These are phyloP conservation scores for Drosophila meridionalis DNA, from an alignment of 2,888 invertebrate genomes.

Conservation along the genomic window DNA sequence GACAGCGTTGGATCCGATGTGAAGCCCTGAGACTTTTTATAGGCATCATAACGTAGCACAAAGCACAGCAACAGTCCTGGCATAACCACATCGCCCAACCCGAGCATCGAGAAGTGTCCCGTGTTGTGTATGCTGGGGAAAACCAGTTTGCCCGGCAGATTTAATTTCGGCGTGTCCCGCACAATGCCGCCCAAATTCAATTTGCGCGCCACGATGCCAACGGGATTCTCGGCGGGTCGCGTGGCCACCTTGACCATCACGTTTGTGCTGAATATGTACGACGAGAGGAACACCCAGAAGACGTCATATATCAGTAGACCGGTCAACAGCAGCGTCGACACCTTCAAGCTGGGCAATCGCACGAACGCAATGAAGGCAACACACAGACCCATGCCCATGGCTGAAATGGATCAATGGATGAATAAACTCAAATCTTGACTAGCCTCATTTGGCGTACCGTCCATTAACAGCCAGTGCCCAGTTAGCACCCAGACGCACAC, in stretches of 20 bases:
- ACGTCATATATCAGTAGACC: constrained; percentile 98
- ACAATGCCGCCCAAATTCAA: constrained; percentile 95
- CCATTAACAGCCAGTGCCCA: constrained; percentile 99
- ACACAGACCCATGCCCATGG: constrained; percentile 99
- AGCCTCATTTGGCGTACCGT: constrained; percentile 87
- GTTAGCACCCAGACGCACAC: constrained; percentile 99
- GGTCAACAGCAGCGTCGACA: constrained; percentile 96
- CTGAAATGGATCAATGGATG: constrained; percentile 85
- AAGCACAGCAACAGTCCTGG: constrained; percentile 97
- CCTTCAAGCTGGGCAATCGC: constrained; percentile 97
- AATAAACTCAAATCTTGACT: not conserved
- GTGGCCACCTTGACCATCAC: constrained; percentile 98
- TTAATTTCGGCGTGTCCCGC: constrained; percentile 96
- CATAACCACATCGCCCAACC: constrained; percentile 96
- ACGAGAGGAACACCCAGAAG: constrained; percentile 99
- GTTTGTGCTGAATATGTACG: constrained; percentile 98
- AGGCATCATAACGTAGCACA: constrained; percentile 98
- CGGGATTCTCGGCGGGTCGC: constrained; percentile 95
- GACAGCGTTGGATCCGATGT: constrained; percentile 87
- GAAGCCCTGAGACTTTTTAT: constrained; percentile 91
- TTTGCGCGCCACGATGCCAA: constrained; percentile 96
- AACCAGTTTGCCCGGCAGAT: constrained; percentile 97
- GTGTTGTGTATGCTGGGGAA: constrained; percentile 98
- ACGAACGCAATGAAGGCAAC: constrained; percentile 99
- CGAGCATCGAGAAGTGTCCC: constrained; percentile 98